Conservation (phyloP, 2,888 invertebrate genomes). For the Acronicta alni region DNA sequence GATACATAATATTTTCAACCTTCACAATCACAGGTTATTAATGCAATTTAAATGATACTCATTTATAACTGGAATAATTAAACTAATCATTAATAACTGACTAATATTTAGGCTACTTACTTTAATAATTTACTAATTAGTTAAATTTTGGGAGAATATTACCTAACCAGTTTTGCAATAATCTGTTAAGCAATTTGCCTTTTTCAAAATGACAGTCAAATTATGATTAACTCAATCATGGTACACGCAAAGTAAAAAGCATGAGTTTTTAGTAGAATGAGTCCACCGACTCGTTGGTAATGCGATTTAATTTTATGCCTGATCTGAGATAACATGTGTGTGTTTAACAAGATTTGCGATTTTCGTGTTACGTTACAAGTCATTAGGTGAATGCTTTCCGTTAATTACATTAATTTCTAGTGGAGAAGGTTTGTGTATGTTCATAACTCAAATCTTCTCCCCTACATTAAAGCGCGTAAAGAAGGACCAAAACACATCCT, state of each 20-base stretch:
- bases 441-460: too few species aligned
- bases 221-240: background rate
- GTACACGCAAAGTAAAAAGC: conserved; percentile 2
- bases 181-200: too few species aligned
- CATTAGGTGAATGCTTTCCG: conserved; percentile 18
- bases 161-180: too few species aligned
- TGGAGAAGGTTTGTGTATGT: background rate
- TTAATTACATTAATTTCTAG: conserved; percentile 3
- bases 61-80: too few species aligned
- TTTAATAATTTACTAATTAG: too few species aligned
- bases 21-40: too few species aligned
- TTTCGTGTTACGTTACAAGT: conserved; percentile 30
- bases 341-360: conserved; percentile 48
- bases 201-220: conserved; percentile 1
- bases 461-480: background rate
- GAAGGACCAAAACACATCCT: background rate
- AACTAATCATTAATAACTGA: too few species aligned
- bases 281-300: background rate
- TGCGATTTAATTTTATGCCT: conserved; percentile 89
- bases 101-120: too few species aligned
- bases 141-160: too few species aligned
- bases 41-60: too few species aligned
- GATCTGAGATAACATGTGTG: conserved; percentile 89
- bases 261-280: conserved; percentile 11
- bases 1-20: too few species aligned